A percentile compares a stretch with the other conserved stretches of the same genome.
Conservation (phyloP, 2,888 invertebrate species). For the Empis livida region DNA sequence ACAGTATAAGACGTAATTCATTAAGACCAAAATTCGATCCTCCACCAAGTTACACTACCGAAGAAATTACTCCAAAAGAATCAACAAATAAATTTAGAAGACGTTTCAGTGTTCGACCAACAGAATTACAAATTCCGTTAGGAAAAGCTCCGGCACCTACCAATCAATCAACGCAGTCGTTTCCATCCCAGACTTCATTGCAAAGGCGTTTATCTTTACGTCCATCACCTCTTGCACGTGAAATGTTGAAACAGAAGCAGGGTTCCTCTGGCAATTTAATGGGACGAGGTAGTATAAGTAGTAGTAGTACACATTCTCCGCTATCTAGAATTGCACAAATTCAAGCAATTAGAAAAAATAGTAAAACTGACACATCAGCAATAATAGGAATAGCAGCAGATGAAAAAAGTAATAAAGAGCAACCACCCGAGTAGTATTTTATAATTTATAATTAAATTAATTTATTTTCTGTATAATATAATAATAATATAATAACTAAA, state of each 20-base stretch:
- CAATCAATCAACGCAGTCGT: constrained; percentile 1
- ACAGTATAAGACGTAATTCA: constrained; percentile 17
- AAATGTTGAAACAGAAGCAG: too few species aligned
- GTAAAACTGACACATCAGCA: constrained; percentile 10
- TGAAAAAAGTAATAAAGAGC: too few species aligned
- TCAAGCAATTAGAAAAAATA: constrained; percentile 32
- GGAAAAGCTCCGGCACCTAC: constrained; percentile 30
- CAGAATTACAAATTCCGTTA: constrained; percentile 31
- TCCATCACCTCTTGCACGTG: constrained; percentile 9
- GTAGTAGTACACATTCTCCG: constrained; percentile 32
- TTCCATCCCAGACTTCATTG: constrained; percentile 22
- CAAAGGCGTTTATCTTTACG: constrained; percentile 31
- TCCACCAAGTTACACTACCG: constrained; percentile 30
- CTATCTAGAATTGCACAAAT: constrained; percentile 34
- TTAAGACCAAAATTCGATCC: constrained; percentile 23
- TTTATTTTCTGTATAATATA: too few species aligned
- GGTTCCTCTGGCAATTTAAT: too few species aligned
- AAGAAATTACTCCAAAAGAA: constrained; percentile 10
- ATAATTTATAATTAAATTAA: too few species aligned
- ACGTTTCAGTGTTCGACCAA: constrained; percentile 32
- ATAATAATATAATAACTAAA: too few species aligned
- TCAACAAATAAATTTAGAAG: neutral
- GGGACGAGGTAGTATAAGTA: constrained; percentile 5
- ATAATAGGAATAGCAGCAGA: too few species aligned
- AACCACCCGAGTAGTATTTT: too few species aligned